Percentiles rank a stretch among this genome's conserved stretches.
Conservation (phyloP, 2,797 vertebrate species). For the Fundulus diaphanus region DNA sequence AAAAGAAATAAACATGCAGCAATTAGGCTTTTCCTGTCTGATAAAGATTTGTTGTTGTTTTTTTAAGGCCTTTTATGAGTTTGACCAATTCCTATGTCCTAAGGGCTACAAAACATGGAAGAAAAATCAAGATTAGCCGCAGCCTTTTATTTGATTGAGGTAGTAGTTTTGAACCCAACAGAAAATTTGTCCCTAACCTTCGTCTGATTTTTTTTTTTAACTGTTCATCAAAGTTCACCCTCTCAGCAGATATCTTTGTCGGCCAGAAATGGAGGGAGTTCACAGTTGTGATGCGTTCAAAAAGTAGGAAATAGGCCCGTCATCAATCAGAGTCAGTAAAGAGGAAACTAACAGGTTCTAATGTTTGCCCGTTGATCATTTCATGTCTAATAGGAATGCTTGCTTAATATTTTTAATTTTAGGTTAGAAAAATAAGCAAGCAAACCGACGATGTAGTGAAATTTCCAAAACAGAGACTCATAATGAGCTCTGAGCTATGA, state of each 20-base stretch:
- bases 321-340: no score
- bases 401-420: neutral
- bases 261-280: neutral
- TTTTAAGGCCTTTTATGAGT: no score
- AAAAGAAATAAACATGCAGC: no score
- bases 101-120: neutral
- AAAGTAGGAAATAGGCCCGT: neutral
- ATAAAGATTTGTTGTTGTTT: no score
- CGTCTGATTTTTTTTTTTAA: neutral
- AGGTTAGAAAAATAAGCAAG: constrained; percentile 18
- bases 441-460: constrained; percentile 23
- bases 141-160: neutral
- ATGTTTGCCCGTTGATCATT: neutral
- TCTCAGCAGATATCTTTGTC: neutral
- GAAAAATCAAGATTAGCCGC: neutral
- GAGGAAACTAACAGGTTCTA: neutral
- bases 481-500: constrained; percentile 41
- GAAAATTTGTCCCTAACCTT: neutral
- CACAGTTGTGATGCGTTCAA: neutral
- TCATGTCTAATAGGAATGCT: neutral
- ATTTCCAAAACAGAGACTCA: constrained; percentile 32
- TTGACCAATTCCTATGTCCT: no score
- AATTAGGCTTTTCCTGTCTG: no score
- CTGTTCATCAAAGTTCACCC: neutral
- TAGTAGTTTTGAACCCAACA: neutral